Evolutionary conservation across 2,888 invertebrate species (phyloP).

Genomic region (Dolichomitus sp.): DNA sequence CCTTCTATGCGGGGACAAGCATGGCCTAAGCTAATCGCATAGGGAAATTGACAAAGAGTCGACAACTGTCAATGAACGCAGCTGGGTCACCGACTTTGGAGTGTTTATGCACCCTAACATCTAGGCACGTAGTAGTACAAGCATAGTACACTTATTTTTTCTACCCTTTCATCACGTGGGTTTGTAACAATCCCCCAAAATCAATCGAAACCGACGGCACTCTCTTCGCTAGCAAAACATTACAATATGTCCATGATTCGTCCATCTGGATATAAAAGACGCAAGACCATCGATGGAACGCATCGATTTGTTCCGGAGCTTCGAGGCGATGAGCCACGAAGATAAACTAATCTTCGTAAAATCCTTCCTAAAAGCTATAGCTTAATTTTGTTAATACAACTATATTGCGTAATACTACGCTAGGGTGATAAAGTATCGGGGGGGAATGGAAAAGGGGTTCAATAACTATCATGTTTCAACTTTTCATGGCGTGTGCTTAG

Average conservation of each 20-base stretch:
- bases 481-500: constrained; percentile 14
- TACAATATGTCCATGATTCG: constrained; percentile 59
- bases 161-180: constrained; percentile 43
- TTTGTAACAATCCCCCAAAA: constrained; percentile 55
- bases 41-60: constrained; percentile 83
- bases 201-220: constrained; percentile 46
- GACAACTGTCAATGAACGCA: constrained; percentile 80
- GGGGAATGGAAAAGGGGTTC: constrained; percentile 41
- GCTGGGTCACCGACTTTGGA: constrained; percentile 79
- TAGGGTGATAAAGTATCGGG: constrained; percentile 23
- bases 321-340: constrained; percentile 37
- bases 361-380: constrained; percentile 58
- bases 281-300: constrained; percentile 24
- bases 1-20: constrained; percentile 32
- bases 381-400: constrained; percentile 62
- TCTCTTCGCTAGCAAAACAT: constrained; percentile 33
- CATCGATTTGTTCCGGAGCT: constrained; percentile 56
- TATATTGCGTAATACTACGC: constrained; percentile 6
- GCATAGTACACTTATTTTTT: constrained; percentile 34
- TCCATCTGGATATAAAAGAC: constrained; percentile 43
- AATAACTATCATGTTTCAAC: constrained; percentile 60
- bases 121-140: constrained; percentile 15
- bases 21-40: constrained; percentile 75
- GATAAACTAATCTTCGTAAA: constrained; percentile 62
- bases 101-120: constrained; percentile 58